phyloP scores from a whole-genome alignment of 2,888 invertebrate genomes.

The Ryuthela nishihirai region DNA sequence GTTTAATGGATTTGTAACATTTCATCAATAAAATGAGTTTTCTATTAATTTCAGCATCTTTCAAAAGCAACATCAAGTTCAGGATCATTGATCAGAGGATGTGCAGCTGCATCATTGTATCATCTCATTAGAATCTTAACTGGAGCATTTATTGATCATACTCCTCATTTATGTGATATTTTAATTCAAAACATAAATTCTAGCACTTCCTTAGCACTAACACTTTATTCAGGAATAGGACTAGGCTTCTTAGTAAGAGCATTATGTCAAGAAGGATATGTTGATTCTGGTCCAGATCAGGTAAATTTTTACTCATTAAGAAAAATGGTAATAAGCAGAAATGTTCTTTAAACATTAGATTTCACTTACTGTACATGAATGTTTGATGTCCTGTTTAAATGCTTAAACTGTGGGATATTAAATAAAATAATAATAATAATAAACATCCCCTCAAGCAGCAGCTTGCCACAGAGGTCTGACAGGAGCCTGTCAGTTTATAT shows the following conservation, averaged over 20 bases:
- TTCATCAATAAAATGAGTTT: background rate
- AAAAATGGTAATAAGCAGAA: too few relatives aligned
- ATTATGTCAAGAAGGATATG: constrained; percentile 16
- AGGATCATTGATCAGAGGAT: constrained; percentile 15
- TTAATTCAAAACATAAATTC: constrained; percentile 7
- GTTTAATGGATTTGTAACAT: too few relatives aligned
- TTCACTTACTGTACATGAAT: too few relatives aligned
- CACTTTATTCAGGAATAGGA: constrained; percentile 24
- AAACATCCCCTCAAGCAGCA: too few relatives aligned
- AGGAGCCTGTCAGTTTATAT: too few relatives aligned
- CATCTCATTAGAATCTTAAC: constrained; percentile 8
- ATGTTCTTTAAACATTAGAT: too few relatives aligned
- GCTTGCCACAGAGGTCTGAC: too few relatives aligned
- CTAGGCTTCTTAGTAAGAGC: constrained; percentile 16
- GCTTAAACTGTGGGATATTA: too few relatives aligned
- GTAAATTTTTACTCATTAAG: constrained; percentile 1
- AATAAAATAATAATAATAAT: too few relatives aligned
- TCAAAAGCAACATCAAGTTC: constrained; percentile 25
- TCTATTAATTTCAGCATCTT: constrained; percentile 17
- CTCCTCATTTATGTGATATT: constrained; percentile 1
- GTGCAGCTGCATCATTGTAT: constrained; percentile 16
- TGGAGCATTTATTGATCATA: background rate
- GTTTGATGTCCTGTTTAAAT: too few relatives aligned
- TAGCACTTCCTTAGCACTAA: constrained; percentile 20
- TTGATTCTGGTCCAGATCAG: constrained; percentile 10